Conservation (phyloP, 2,113 vertebrate species). For the Verasper variegatus region DNA sequence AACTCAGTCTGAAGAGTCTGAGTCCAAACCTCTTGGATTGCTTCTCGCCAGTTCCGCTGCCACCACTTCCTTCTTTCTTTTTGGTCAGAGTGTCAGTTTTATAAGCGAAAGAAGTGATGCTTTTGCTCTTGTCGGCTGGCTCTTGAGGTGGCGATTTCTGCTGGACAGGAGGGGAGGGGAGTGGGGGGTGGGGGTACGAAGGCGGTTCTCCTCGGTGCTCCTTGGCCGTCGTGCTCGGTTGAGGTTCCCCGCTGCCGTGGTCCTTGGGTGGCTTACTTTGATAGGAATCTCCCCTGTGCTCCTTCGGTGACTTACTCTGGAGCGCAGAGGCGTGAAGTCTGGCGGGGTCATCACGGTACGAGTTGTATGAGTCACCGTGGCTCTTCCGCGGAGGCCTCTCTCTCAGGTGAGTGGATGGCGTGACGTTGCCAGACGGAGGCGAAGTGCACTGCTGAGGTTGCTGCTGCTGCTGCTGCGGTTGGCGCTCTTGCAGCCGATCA, state of each 20-base stretch:
- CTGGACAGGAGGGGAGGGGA: slow-evolving; percentile 89
- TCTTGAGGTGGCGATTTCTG: slow-evolving; percentile 82
- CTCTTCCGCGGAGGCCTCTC: slow-evolving; percentile 93
- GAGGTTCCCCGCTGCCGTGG: slow-evolving; percentile 83
- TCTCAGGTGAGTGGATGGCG: slow-evolving; percentile 91
- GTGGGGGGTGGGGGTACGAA: slow-evolving; percentile 85
- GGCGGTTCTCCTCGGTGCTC: slow-evolving; percentile 89
- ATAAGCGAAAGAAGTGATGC: slow-evolving; percentile 92
- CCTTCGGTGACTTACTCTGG: slow-evolving; percentile 93
- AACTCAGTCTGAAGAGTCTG: slow-evolving; percentile 96
- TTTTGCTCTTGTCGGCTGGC: slow-evolving; percentile 93
- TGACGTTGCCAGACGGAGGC: slow-evolving; percentile 91
- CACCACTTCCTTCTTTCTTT: slow-evolving; percentile 90
- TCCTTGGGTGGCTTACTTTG: slow-evolving; percentile 91
- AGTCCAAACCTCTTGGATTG: slow-evolving; percentile 98
- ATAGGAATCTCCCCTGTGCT: slow-evolving; percentile 90
- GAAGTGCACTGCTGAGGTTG: slow-evolving; percentile 90
- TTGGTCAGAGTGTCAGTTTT: slow-evolving; percentile 95
- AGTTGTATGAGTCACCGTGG: slow-evolving; percentile 94
- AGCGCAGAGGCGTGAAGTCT: slow-evolving; percentile 90
- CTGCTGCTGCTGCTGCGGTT: slow-evolving; percentile 64
- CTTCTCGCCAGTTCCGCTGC: slow-evolving; percentile 86
- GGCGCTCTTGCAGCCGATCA: slow-evolving; percentile 92
- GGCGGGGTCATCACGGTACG: slow-evolving; percentile 91
- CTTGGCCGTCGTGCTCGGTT: slow-evolving; percentile 85